phyloP scores from a whole-genome alignment of 2,797 vertebrate species.

The Astyanax mexicanus region DNA sequence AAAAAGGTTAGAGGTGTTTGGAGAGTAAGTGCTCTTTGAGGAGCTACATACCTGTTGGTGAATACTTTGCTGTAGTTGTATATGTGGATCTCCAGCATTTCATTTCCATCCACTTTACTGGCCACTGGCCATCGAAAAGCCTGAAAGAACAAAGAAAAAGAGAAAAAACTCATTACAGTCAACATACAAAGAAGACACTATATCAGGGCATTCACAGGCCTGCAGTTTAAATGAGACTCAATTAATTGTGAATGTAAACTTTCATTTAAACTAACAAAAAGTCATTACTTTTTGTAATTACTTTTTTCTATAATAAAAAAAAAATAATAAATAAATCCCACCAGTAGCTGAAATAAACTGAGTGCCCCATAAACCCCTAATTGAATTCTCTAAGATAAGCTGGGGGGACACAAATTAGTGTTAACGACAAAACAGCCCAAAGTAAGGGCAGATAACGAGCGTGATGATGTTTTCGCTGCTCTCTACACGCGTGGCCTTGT shows the following conservation, averaged over 20 bases:
- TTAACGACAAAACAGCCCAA: slow-evolving; percentile 11
- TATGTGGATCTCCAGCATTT: slow-evolving; percentile 92
- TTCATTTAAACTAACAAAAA: neutral
- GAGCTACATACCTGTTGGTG: slow-evolving; percentile 91
- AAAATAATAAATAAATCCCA: neutral
- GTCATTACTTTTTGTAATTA: neutral
- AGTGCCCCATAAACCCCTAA: slow-evolving; percentile 25
- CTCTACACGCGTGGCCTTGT: slow-evolving; percentile 46
- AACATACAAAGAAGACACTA: neutral
- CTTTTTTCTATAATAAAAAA: neutral
- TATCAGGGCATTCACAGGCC: neutral
- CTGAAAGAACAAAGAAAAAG: slow-evolving; percentile 60
- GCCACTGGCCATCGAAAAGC: slow-evolving; percentile 92
- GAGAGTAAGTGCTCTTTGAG: no score
- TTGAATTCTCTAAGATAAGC: slow-evolving; percentile 36
- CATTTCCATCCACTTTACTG: slow-evolving; percentile 86
- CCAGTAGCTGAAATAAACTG: neutral
- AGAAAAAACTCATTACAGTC: slow-evolving; percentile 17
- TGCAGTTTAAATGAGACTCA: neutral
- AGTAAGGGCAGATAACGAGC: slow-evolving; percentile 7
- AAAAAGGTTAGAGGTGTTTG: no score
- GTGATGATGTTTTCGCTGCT: slow-evolving; percentile 11
- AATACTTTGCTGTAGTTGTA: slow-evolving; percentile 98
- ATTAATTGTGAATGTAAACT: neutral
- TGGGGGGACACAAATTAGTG: neutral